Conservation (phyloP, 2,797 vertebrate species). For the Coregonus ussuriensis region DNA sequence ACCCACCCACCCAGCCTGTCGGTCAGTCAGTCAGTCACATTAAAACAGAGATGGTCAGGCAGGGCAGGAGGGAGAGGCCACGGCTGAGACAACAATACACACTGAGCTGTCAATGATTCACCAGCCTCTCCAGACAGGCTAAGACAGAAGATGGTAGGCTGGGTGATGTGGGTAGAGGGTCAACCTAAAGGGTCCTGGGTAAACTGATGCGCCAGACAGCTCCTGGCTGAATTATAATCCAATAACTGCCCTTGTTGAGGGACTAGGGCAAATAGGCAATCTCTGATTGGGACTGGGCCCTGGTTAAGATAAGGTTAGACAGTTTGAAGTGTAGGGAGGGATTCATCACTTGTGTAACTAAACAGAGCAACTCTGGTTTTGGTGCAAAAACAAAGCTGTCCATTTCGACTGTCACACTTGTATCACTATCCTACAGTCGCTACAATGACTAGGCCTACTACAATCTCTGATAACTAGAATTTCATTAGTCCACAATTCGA, state of each 20-base stretch:
- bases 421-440: background rate
- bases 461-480: background rate
- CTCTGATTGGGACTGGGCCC: background rate
- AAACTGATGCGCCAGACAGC: background rate
- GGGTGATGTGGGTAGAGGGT: conserved; percentile 16
- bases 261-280: background rate
- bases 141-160: conserved; percentile 12
- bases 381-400: background rate
- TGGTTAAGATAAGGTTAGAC: background rate
- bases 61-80: background rate
- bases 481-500: background rate
- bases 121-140: conserved; percentile 45
- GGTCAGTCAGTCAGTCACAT: conserved; percentile 49
- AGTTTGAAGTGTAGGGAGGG: background rate
- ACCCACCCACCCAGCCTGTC: background rate
- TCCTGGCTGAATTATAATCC: conserved; percentile 5
- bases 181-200: background rate
- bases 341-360: no score
- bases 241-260: background rate
- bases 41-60: conserved; percentile 54
- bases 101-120: conserved; percentile 49
- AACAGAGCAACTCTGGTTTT: no score
- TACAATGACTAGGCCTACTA: background rate
- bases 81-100: conserved; percentile 14
- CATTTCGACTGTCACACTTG: background rate